phyloP scores from a whole-genome alignment of 2,113 vertebrate genomes.

The Chelonoidis abingdonii region DNA sequence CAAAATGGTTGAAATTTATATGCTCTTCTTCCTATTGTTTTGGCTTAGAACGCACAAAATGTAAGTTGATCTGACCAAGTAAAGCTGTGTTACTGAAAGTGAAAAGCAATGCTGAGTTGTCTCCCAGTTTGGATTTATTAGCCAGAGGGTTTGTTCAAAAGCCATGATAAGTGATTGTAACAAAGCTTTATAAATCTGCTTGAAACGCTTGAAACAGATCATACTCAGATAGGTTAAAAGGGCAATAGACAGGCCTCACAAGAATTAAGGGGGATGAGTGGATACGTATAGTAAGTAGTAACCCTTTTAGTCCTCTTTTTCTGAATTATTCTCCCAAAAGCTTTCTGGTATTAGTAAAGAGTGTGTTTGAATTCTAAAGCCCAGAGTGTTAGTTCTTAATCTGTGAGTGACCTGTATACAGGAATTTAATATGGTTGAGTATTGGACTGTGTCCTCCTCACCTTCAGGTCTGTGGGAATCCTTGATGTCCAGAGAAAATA shows the following conservation, averaged over 20 bases:
- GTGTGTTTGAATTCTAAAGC: not conserved
- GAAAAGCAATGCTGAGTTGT: not conserved
- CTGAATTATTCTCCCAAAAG: not conserved
- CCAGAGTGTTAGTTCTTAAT: not conserved
- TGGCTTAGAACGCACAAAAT: not conserved
- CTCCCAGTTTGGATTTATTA: not conserved
- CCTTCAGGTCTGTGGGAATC: not conserved
- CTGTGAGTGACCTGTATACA: not conserved
- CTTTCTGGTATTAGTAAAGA: too few species aligned
- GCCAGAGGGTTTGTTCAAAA: not conserved
- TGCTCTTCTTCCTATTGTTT: not conserved
- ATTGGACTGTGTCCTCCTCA: not conserved
- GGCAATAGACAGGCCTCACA: not conserved
- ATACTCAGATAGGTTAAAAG: not conserved
- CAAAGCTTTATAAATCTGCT: not conserved
- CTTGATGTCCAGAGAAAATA: not conserved
- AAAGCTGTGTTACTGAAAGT: not conserved
- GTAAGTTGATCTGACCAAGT: not conserved
- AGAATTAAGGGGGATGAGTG: not conserved
- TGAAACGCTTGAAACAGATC: not conserved
- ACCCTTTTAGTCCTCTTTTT: not conserved
- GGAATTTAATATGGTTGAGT: not conserved
- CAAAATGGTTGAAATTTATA: not conserved
- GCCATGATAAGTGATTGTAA: not conserved
- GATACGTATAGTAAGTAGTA: not conserved